phyloP scores from a whole-genome alignment of 2,888 invertebrate species.

The Lasioglossum oenotherae region DNA sequence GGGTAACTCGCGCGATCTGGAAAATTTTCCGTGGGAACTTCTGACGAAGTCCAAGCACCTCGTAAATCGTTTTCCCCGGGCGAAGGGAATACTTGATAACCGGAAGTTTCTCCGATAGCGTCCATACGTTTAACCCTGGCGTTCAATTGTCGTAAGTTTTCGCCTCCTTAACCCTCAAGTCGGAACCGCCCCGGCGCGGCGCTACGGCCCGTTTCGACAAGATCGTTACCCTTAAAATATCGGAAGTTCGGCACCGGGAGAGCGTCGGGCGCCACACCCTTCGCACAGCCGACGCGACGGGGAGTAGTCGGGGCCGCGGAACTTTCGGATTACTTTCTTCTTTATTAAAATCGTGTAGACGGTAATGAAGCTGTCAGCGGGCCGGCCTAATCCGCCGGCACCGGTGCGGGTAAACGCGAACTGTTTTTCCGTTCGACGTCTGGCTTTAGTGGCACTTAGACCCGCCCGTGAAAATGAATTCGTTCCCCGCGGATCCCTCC shows the following conservation, averaged over 20 bases:
- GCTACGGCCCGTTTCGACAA: conserved; percentile 49
- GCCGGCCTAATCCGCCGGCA: conserved; percentile 19
- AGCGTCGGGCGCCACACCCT: background rate
- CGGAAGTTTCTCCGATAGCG: conserved; percentile 65
- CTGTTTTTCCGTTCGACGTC: conserved; percentile 9
- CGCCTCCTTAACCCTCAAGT: conserved; percentile 64
- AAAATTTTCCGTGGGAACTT: conserved; percentile 15
- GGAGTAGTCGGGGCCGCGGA: conserved; percentile 15
- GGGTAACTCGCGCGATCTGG: background rate
- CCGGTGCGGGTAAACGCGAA: conserved; percentile 2
- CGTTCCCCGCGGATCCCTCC: background rate
- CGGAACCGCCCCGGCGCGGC: conserved; percentile 21
- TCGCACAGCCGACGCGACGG: background rate
- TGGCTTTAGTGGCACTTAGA: conserved; percentile 5
- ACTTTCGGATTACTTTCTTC: conserved; percentile 59
- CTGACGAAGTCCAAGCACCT: background rate
- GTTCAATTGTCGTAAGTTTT: conserved; percentile 71
- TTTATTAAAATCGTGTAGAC: conserved; percentile 63
- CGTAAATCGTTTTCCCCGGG: conserved; percentile 40
- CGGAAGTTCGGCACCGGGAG: conserved; percentile 47
- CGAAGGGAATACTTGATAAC: conserved; percentile 51
- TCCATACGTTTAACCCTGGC: conserved; percentile 62
- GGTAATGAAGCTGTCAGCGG: conserved; percentile 51
- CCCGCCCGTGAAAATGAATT: conserved; percentile 9
- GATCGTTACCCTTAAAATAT: conserved; percentile 64